Evolutionary conservation across 2,797 vertebrate species (phyloP).

Genomic region (Mus spretus): DNA sequence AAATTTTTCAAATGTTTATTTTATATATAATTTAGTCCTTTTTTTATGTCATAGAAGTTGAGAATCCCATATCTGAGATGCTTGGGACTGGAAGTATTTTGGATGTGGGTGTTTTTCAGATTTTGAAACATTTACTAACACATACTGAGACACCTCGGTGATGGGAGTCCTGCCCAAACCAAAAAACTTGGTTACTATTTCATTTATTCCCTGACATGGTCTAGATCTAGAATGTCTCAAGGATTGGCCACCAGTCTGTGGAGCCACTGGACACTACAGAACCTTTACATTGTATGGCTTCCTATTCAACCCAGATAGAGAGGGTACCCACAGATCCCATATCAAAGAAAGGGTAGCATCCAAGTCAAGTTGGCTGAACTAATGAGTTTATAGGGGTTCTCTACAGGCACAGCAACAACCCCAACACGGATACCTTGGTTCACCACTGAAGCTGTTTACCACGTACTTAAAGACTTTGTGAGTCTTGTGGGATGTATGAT

Average conservation of each 20-base stretch:
- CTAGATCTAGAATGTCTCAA: not conserved
- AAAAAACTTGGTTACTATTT: not conserved
- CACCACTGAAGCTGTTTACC: not conserved
- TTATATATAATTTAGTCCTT: not conserved
- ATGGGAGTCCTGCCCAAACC: not conserved
- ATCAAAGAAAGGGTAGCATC: not conserved
- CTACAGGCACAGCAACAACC: not conserved
- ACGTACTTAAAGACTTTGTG: not conserved
- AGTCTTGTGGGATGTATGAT: not conserved
- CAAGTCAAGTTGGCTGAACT: not conserved
- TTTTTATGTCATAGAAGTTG: not conserved
- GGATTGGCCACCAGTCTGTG: not conserved
- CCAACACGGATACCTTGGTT: not conserved
- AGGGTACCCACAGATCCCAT: not conserved
- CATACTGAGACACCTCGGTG: not conserved
- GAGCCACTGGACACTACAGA: not conserved
- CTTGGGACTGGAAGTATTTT: not conserved
- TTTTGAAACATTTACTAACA: not conserved
- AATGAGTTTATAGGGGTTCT: not conserved
- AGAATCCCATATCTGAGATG: not conserved
- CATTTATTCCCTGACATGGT: not conserved
- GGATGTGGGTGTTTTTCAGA: not conserved
- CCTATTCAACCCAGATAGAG: not conserved
- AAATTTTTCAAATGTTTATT: not conserved
- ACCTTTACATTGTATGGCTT: not conserved